phyloP scores from a whole-genome alignment of 2,888 invertebrate genomes.

The Melanostoma scalare region DNA sequence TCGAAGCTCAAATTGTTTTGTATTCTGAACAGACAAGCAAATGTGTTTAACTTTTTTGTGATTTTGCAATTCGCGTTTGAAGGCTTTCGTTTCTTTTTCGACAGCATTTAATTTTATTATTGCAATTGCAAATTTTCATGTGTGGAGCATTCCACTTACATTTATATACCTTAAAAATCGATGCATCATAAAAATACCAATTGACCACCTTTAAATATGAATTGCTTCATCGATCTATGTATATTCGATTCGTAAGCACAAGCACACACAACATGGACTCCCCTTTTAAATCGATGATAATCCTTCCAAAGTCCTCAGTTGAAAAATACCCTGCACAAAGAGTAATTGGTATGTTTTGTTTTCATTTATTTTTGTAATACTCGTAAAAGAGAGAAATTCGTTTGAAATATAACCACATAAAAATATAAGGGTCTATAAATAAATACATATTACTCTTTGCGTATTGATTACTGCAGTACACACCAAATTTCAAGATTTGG shows the following conservation, averaged over 20 bases:
- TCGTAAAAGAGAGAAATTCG: conserved; percentile 3
- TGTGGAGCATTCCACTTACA: too few relatives aligned
- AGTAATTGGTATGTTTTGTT: conserved; percentile 49
- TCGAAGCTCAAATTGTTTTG: too few relatives aligned
- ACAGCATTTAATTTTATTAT: too few relatives aligned
- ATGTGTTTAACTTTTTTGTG: too few relatives aligned
- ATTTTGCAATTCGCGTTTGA: too few relatives aligned
- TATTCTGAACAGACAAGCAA: too few relatives aligned
- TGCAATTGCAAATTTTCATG: too few relatives aligned
- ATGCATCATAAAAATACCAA: conserved; percentile 31
- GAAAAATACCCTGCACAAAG: conserved; percentile 41
- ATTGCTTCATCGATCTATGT: conserved; percentile 14
- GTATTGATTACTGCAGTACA: conserved; percentile 27
- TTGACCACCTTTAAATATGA: conserved; percentile 13
- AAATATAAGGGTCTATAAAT: conserved; percentile 30
- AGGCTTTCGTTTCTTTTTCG: too few relatives aligned
- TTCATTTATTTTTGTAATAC: conserved; percentile 21
- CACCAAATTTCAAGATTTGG: not conserved
- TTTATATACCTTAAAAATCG: conserved; percentile 29
- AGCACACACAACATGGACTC: not conserved
- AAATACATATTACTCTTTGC: conserved; percentile 16
- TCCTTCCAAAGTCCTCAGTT: conserved; percentile 55
- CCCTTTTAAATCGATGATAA: conserved; percentile 29
- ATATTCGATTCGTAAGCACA: not conserved
- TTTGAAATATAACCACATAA: conserved; percentile 32